Evolutionary conservation across 1,140 invertebrate species (phyloP).

Genomic region (Hyposmocoma kahamanoa): DNA sequence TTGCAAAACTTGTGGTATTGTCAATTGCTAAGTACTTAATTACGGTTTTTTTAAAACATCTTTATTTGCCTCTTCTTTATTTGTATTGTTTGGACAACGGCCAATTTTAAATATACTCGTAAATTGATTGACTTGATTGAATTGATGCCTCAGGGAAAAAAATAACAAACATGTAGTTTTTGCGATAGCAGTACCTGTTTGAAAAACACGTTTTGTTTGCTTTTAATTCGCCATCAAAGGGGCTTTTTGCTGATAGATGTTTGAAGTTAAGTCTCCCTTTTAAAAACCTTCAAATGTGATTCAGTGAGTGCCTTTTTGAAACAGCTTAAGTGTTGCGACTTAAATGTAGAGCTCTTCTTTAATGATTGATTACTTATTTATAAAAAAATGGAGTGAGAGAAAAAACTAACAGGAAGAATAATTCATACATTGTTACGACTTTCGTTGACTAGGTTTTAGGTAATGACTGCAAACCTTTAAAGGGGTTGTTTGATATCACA

Average conservation of each 20-base stretch:
- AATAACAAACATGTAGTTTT: slow-evolving; percentile 34
- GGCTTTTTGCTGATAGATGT: slow-evolving; percentile 49
- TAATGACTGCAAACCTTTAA: no score
- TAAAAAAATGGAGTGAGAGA: not conserved
- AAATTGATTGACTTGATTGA: slow-evolving; percentile 16
- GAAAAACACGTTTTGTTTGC: slow-evolving; percentile 58
- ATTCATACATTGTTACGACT: no score
- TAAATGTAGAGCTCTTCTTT: slow-evolving; percentile 5
- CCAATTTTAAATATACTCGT: no score
- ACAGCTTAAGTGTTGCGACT: slow-evolving; percentile 30
- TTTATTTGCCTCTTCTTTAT: no score
- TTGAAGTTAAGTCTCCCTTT: slow-evolving; percentile 67
- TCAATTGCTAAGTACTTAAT: no score
- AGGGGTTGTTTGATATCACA: no score
- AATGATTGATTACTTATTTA: slow-evolving; percentile 7
- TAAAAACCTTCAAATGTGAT: slow-evolving; percentile 56
- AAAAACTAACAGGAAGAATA: not conserved
- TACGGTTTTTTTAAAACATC: no score
- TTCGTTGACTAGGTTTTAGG: no score
- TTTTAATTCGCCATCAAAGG: slow-evolving; percentile 49
- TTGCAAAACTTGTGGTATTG: no score
- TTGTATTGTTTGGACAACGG: no score
- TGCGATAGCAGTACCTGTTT: slow-evolving; percentile 39
- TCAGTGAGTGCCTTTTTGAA: slow-evolving; percentile 44
- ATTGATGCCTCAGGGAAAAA: slow-evolving; percentile 23